Percentiles rank a stretch among this genome's conserved stretches.
Conservation (phyloP, 2,888 invertebrate species). For the Spisula subtruncata region DNA sequence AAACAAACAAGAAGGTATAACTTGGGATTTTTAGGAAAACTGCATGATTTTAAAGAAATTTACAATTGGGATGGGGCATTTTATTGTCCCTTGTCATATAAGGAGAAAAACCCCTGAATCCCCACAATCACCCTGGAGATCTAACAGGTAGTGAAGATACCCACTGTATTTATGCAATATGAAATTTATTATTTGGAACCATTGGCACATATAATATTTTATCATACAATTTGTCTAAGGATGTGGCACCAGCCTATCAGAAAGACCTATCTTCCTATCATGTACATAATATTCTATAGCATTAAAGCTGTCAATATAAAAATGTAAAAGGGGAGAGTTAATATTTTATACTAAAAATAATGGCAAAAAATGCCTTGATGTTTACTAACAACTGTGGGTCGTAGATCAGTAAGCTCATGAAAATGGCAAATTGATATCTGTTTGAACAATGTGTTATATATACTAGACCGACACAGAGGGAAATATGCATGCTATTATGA, state of each 20-base stretch:
- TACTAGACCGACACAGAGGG: neutral
- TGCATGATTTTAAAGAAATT: no score
- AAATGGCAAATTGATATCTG: constrained; percentile 18
- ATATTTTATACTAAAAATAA: neutral
- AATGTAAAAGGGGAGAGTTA: neutral
- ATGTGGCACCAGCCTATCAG: no score
- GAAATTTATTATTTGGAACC: neutral
- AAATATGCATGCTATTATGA: neutral
- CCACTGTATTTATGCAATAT: no score
- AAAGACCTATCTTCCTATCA: no score
- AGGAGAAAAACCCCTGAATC: no score
- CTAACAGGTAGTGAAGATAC: neutral
- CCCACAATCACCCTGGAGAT: neutral
- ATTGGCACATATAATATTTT: neutral
- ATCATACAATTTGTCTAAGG: neutral
- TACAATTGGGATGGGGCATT: no score
- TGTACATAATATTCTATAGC: neutral
- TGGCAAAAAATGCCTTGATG: constrained; percentile 9
- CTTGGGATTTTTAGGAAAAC: no score
- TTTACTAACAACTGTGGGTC: neutral
- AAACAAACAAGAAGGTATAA: no score
- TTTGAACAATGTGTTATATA: neutral
- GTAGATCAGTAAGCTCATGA: neutral
- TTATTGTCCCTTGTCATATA: no score
- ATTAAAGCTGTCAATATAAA: no score